These are phyloP conservation scores for Scaptomyza reducta DNA, from an alignment of 2,888 invertebrate genomes.

Conservation along the genomic window DNA sequence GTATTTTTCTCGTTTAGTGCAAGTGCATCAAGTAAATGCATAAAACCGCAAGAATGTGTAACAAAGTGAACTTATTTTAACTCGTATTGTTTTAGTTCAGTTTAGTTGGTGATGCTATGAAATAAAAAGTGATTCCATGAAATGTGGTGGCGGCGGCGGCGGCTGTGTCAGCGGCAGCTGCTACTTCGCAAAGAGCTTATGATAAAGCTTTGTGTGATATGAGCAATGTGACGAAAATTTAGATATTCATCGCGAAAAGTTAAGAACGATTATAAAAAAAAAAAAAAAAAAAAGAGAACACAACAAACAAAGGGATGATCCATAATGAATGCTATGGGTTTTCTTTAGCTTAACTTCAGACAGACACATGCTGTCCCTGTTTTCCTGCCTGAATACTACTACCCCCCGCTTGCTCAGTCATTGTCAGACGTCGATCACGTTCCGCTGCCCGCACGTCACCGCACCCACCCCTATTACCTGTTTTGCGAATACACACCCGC, in stretches of 20 bases:
- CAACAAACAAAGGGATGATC: constrained; percentile 23
- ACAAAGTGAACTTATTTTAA: constrained; percentile 29
- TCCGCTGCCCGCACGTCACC: constrained; percentile 29
- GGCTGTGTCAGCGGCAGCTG: constrained; percentile 39
- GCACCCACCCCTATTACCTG: constrained; percentile 59
- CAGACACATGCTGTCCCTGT: constrained; percentile 14
- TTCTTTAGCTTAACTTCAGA: constrained; percentile 10
- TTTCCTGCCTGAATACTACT: constrained; percentile 7
- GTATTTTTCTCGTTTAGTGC: constrained; percentile 55
- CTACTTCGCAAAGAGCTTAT: constrained; percentile 41
- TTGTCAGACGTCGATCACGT: constrained; percentile 51
- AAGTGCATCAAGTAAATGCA: constrained; percentile 27
- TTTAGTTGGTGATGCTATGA: constrained; percentile 10
- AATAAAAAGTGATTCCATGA: constrained; percentile 29
- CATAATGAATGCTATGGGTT: constrained; percentile 13
- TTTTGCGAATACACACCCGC: constrained; percentile 66
- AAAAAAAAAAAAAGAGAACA: background rate
- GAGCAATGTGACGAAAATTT: constrained; percentile 37
- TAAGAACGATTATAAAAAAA: background rate
- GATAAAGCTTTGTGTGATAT: constrained; percentile 45
- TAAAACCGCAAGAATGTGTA: constrained; percentile 11
- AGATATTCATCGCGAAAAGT: constrained; percentile 30
- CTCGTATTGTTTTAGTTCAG: constrained; percentile 12
- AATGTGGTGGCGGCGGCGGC: constrained; percentile 31
- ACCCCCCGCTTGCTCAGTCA: constrained; percentile 6